Evolutionary conservation across 2,113 vertebrate species (phyloP), one percentile per base, ranked within the genome.

Genomic region (Grammomys dolichurus): DNA sequence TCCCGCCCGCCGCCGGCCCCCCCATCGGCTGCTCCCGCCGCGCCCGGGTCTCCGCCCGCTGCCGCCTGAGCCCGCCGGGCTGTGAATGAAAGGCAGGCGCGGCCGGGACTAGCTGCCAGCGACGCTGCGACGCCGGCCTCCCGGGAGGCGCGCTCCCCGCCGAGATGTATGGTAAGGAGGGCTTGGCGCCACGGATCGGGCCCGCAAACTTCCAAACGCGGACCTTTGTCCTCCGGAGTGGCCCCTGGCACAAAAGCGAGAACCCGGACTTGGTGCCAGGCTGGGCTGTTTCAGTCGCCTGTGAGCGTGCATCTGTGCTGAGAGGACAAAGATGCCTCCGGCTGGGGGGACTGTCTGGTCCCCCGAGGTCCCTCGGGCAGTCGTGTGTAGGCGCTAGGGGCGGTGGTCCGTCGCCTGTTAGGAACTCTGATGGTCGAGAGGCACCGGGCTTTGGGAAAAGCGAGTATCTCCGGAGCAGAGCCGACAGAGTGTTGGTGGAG

Each of bases 81-180:
- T 22, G 96, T 92, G 96, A 93, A 96, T 94, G 97, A 97, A 88
- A 95, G 94, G 96, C 96, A 11, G 95, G 90, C 85, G 93, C 95
- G 89, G 54, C 94, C 87, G 40, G 92, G 70, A 85, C 92, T 78
- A 95, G 85, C 78, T 88, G 97, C 90, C 24, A 86, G 92, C 90
- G 90, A 90, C 95, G 16, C 88, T 11, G 95, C 90, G 43, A 65
- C 92, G 94, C 95, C 90, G 95, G 96, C 97, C 95, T 96, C 96
- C 63, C 13, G 2, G 91, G 96, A 96, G 97, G 90, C 95, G 93
- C 95, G 81, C 40, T 89, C 96, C 60, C 87, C 56, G 95, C 97
- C 48, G 96, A 96, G 93, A 98, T 98, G 97, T 98, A 98, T 95
- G 97, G 97, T 98, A 97, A 97, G 97, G 75, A 77, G 89, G 84